Evolutionary conservation across 2,888 invertebrate genomes (phyloP), one percentile per base, ranked within the genome.

Genomic region (Tetanocera ferruginea): DNA sequence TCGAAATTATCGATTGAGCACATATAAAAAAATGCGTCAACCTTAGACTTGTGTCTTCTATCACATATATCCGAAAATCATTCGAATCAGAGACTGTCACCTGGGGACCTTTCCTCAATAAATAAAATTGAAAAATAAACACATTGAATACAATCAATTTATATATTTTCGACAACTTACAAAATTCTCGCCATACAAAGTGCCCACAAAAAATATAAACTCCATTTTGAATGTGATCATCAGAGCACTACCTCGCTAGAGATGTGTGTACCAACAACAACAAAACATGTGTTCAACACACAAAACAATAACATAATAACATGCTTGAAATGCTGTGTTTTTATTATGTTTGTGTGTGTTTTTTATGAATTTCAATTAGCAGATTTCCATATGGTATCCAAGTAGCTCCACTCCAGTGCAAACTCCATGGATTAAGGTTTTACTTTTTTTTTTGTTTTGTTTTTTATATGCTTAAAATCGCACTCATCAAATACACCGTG

Each of bases 191-290:
- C 5, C 3, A 31, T 31, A 4, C 31, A 31, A 31, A 5, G 3
- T 31, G 31, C 31, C 31, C 31, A 31, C 31, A 31, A 5, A 31
- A n/a, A 31, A 5, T 31, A 0, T 3, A n/a, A 23, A 25, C 51
- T 70, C 70, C 70, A 70, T 70, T 70, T 70, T 70, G 52, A 49
- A 70, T 8, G 51, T 23, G 25, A 70, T 23, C 49, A 11, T 28
- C 23, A 25, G 0, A 66, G 37, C n/a, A n/a, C 66, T 37, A 66
- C 66, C 66, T 37, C 70, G 28, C 51, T 17, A n/a, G 6, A 43
- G 23, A 3, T 3, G 25, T 2, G 9, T 49, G 28, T 5, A 52
- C 52, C 70, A 6, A 52, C 34, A 70, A 28, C 51, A 31, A 8
- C 34, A 1, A 34, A 17, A 64, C 64, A 64, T 31, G 3, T 64